Base-by-base conservation (phyloP, 2,797 vertebrate genomes). In the Myotis findleyi region DNA sequence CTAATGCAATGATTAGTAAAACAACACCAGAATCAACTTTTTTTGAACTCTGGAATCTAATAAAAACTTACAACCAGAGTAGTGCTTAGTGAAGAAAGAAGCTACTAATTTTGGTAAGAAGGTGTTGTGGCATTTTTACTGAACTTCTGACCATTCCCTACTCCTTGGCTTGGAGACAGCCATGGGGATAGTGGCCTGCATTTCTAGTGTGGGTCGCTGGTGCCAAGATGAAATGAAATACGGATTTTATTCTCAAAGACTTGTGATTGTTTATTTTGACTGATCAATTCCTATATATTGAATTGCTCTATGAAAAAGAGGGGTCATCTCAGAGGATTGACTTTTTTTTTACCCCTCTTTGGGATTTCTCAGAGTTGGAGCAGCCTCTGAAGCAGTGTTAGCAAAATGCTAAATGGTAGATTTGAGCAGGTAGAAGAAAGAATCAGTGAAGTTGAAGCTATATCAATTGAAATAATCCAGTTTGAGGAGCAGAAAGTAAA, bases 221-320 rank as follows among this genome's bases (percentile, higher is more conserved):
- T 80, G 38, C 41, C 33, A 59, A 23, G 47, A 23, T 14, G 3
- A 11, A 62, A 47, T 3, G 0, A 5, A 57, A 72, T 83, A 44
- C 25, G 38, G 53, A 93, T 44, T 59, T 87, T 91, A 44, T 71
- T 59, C 33, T 77, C 36, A 82, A 90, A 64, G 62, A 96, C 64
- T 27, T 89, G 36, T 81, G 49, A 75, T 47, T 76, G 4, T 33
- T 30, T 76, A 11, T 75, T 87, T 87, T 53, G 33, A 80, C 23
- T 59, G 41, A 20, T 62, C 17, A 76, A 57, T 93, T 17, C 23
- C 72, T 85, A 69, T 51, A 4, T 80, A 41, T 47, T 73, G 8
- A 89, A 85, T 66, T 79, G 47, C 13, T 89, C 25, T 6, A n/a
- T 69, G 41, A 76, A 73, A 47, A 94, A 44, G 21, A 76, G 16